Conservation (phyloP, 2,113 vertebrate genomes). For the Variabilichromis moorii region DNA sequence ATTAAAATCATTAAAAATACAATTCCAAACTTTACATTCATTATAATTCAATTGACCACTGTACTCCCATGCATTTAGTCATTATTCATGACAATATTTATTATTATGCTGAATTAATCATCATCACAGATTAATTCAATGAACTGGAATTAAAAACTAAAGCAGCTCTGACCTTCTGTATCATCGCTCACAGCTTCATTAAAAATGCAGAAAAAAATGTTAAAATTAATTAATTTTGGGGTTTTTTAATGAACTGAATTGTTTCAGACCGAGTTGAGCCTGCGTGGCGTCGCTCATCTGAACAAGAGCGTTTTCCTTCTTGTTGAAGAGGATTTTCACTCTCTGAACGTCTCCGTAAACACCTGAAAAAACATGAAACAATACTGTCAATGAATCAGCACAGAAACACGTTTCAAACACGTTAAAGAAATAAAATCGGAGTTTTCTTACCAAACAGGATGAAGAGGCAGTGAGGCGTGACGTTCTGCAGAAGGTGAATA, state of each 20-base stretch:
- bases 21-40: background rate
- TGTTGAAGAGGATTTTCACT: conserved; percentile 55
- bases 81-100: background rate
- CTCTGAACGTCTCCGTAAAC: conserved; percentile 50
- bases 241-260: background rate
- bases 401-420: background rate
- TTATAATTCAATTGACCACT: background rate
- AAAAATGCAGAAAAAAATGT: background rate
- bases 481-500: conserved; percentile 9
- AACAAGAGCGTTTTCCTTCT: conserved; percentile 43
- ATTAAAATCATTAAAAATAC: background rate
- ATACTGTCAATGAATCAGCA: background rate
- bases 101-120: background rate
- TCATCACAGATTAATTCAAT: background rate
- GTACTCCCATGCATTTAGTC: background rate
- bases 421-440: background rate
- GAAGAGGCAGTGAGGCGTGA: conserved; percentile 44
- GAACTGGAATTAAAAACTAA: background rate
- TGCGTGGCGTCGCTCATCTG: conserved; percentile 50
- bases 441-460: conserved; percentile 42
- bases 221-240: background rate
- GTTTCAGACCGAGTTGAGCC: conserved; percentile 41
- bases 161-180: background rate
- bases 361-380: conserved; percentile 1
- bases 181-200: background rate